phyloP scores from a whole-genome alignment of 2,113 vertebrate species.

The Lonchura striata region DNA sequence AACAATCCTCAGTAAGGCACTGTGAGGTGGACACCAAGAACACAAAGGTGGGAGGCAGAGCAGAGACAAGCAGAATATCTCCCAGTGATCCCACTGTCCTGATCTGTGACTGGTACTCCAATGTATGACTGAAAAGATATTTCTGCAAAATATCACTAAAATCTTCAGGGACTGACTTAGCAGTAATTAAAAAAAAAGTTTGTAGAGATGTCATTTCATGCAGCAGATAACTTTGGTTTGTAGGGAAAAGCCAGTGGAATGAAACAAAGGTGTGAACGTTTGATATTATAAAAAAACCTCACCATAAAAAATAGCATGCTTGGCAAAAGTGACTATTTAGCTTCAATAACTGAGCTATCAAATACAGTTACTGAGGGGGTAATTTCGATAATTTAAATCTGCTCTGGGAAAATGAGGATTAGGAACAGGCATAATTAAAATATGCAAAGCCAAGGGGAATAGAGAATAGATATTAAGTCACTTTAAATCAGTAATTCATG shows the following conservation, averaged over 20 bases:
- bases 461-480: conserved; percentile 40
- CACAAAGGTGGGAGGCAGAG: not conserved
- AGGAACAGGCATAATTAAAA: conserved; percentile 56
- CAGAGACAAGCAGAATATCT: not conserved
- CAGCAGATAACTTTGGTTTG: not conserved
- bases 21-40: not conserved
- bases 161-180: not conserved
- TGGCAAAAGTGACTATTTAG: conserved; percentile 42
- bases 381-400: conserved; percentile 45
- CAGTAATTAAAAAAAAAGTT: not conserved
- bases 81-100: not conserved
- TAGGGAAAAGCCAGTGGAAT: not conserved
- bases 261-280: not conserved
- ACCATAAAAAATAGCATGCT: conserved; percentile 9
- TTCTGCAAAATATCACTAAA: not conserved
- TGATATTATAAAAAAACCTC: not conserved
- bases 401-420: conserved; percentile 50
- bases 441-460: conserved; percentile 46
- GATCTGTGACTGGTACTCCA: not conserved
- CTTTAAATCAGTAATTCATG: conserved; percentile 47
- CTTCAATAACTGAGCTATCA: conserved; percentile 41
- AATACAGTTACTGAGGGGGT: conserved; percentile 4
- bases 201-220: not conserved
- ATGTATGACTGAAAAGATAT: not conserved
- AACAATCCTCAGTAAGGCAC: not conserved